phyloP scores from a whole-genome alignment of 2,113 vertebrate species.

The Apeltes quadracus region DNA sequence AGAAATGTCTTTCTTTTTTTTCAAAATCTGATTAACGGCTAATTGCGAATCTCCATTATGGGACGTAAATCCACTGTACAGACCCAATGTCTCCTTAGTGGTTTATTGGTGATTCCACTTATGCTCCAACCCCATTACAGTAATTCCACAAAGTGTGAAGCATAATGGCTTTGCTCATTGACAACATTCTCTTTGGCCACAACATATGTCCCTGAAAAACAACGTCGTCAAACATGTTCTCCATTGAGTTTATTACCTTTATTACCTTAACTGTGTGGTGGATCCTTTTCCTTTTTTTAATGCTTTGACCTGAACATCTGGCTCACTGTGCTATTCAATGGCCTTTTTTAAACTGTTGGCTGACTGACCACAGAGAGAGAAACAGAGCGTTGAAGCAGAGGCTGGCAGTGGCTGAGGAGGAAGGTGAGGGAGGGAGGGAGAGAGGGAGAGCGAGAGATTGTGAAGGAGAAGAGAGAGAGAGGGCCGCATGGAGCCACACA shows the following conservation, averaged over 20 bases:
- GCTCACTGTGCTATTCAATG: conserved; percentile 6
- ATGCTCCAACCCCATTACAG: background rate
- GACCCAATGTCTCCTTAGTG: conserved; percentile 6
- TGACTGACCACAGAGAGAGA: conserved; percentile 22
- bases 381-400: conserved; percentile 16
- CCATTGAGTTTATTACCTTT: background rate
- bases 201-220: background rate
- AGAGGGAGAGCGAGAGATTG: background rate
- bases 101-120: conserved; percentile 1
- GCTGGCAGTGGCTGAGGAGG: conserved; percentile 18
- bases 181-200: background rate
- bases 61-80: conserved; percentile 33
- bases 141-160: background rate
- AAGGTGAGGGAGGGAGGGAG: background rate
- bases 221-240: background rate
- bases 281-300: background rate
- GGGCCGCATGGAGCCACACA: conserved; percentile 33
- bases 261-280: background rate
- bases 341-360: conserved; percentile 22
- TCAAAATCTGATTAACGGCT: conserved; percentile 25
- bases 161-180: background rate
- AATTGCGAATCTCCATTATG: conserved; percentile 31
- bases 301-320: conserved; percentile 1
- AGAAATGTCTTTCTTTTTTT: background rate
- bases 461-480: conserved; percentile 6